Base-by-base conservation (phyloP, 2,888 invertebrate genomes). In the Terebella lapidaria region DNA sequence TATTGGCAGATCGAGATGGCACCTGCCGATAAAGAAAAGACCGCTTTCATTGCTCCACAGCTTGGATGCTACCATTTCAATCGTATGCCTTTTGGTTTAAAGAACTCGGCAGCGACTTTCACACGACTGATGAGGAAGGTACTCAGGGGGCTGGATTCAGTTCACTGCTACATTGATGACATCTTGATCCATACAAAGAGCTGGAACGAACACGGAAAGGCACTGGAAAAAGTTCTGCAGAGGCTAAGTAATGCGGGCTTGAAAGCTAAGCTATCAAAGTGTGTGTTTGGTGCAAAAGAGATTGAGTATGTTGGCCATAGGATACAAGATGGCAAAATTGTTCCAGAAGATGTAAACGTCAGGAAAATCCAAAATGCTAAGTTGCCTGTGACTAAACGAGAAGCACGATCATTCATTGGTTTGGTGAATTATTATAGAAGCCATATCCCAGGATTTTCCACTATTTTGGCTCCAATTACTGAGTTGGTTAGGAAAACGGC, bases 251-350 rank as follows among this genome's bases (percentile, higher is more conserved):
- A 10, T 5, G 49, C 49, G 22, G 24, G 24, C 5, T 49, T 49
- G 24, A 49, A 15, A 22, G 24, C 24, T n/a, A 49, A 49, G 22
- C 18, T 49, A 10, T 20, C 22, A 3, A 62, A 62, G 29, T 62
- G 62, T 45, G 4, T 42, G 2, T 5, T 62, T 24, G 62, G 56
- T n/a, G 22, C 27, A 18, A 2, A 30, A 5, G 3, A 20, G 20
- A 15, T 59, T 5, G 59, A 59, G 2, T 62, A 27, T 28, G 4
- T 60, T 20, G 60, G 59, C 2, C 59, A 60, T n/a, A 49, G 10
- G 49, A 49, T 49, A n/a, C n/a, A n/a, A n/a, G n/a, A n/a, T n/a
- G n/a, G n/a, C n/a, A n/a, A n/a, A n/a, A n/a, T n/a, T n/a, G n/a
- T n/a, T n/a, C n/a, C n/a, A n/a, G n/a, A n/a, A n/a, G n/a, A n/a